Evolutionary conservation across 2,888 invertebrate genomes (phyloP).

Genomic region (Nemapogon koenigi): DNA sequence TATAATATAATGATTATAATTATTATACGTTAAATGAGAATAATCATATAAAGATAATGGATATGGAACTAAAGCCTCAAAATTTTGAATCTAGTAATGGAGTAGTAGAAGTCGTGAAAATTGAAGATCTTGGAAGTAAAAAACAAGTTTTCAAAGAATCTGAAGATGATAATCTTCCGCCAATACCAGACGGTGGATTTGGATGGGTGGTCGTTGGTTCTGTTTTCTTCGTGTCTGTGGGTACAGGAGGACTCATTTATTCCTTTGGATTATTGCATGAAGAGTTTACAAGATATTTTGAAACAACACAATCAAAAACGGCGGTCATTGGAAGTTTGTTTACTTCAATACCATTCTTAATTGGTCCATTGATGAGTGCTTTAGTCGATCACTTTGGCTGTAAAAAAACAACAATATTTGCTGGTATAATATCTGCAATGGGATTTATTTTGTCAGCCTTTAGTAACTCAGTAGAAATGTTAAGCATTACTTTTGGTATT

Average conservation of each 20-base stretch:
- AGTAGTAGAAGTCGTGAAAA: no score
- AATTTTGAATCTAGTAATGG: no score
- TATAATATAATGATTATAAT: no score
- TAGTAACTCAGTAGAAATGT: conserved; percentile 73
- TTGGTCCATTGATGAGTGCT: conserved; percentile 84
- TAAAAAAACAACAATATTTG: conserved; percentile 73
- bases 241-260: conserved; percentile 92
- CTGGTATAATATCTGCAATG: conserved; percentile 71
- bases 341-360: conserved; percentile 84
- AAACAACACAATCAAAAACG: conserved; percentile 81
- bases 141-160: no score
- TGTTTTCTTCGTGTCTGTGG: conserved; percentile 83
- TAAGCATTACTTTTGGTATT: conserved; percentile 84
- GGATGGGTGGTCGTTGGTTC: conserved; percentile 90
- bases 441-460: conserved; percentile 79
- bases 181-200: conserved; percentile 84
- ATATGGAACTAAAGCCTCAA: no score
- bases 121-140: no score
- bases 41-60: no score
- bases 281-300: conserved; percentile 79
- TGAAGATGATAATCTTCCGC: conserved; percentile 49
- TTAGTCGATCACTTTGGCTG: conserved; percentile 86
- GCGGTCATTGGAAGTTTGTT: conserved; percentile 90
- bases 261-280: conserved; percentile 90
- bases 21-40: no score